Evolutionary conservation across 2,113 vertebrate genomes (phyloP).

Genomic region (Pelecanus crispus): DNA sequence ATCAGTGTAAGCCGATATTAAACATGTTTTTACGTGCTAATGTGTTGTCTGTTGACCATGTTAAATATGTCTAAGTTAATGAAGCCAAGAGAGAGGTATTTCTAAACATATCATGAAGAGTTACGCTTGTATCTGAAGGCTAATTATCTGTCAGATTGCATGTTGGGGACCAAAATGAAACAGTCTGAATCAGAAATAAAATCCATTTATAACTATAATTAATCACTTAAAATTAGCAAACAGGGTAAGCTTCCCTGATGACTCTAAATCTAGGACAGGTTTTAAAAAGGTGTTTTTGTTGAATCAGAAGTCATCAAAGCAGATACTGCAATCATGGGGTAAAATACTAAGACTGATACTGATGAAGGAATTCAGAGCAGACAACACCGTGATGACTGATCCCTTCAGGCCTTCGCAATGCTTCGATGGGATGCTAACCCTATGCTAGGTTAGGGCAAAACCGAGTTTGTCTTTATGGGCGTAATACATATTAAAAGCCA

Average conservation of each 20-base stretch:
- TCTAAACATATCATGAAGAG: not conserved
- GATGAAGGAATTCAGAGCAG: not conserved
- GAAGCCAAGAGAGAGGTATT: not conserved
- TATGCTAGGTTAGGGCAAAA: not conserved
- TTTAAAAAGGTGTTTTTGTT: not conserved
- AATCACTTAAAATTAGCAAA: not conserved
- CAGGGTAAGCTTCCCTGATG: not conserved
- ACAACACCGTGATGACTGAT: rapidly evolving
- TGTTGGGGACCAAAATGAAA: not conserved
- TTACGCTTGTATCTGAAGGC: not conserved
- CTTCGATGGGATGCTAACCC: not conserved
- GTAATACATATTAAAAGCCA: not conserved
- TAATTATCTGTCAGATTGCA: not conserved
- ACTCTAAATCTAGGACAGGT: not conserved
- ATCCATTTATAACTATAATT: not conserved
- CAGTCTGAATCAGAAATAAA: not conserved
- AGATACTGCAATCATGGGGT: not conserved
- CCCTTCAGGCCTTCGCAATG: rapidly evolving
- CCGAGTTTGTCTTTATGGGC: not conserved
- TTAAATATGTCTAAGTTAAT: not conserved
- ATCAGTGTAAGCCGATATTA: rapidly evolving
- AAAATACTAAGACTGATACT: not conserved
- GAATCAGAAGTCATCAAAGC: not conserved
- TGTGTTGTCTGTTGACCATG: rapidly evolving
- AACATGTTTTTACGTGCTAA: rapidly evolving